Evolutionary conservation across 1,140 invertebrate species (phyloP), one percentile per base, ranked within the genome.

Genomic region (Helicorthomorpha holstii): DNA sequence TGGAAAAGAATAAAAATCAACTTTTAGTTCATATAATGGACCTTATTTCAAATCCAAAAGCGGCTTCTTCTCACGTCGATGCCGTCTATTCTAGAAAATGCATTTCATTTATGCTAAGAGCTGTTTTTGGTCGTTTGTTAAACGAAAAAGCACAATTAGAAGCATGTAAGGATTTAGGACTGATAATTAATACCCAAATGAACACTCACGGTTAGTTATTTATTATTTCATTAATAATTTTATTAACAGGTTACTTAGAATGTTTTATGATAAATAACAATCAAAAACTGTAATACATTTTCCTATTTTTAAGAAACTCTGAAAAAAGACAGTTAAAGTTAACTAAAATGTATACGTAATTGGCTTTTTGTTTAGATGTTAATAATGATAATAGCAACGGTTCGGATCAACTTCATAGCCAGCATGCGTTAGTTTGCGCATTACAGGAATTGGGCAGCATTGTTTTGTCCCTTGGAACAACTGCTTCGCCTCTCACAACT

Each of bases 31-130:
- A 98, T 66, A 76, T 97, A 2, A 66, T 98, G 27, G 91, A 96
- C 59, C 57, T 79, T 45, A 69, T 72, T 2, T 61, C 66, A 7
- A 72, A 69, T 73, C 89, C 90, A 1, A 93, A 91, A 69, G 86
- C 89, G 14, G 86, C 89, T 0, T 85, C 84, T 12, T 89, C 89
- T 0, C 93, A 98, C 64, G 87, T 97, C 3, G 95, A 98, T 69
- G 91, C 91, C 27, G 91, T 98, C 2, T 96, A 96, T 68, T 95
- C 92, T 0, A 74, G 95, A 56, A 95, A 96, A 69, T 98, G 95
- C 66, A 85, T 98, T 44, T 88, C 85, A 63, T 98, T 95, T 64
- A 93, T 98, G 60, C 71, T 98, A 42, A 75, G 89, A 34, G 83
- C 86, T 52, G 82, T 90, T 1, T 74, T 98, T 27, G 93, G 94